Percentiles rank a stretch among this genome's conserved stretches.
phyloP scores from a whole-genome alignment of 2,888 invertebrate genomes.

The Netelia inedita region DNA sequence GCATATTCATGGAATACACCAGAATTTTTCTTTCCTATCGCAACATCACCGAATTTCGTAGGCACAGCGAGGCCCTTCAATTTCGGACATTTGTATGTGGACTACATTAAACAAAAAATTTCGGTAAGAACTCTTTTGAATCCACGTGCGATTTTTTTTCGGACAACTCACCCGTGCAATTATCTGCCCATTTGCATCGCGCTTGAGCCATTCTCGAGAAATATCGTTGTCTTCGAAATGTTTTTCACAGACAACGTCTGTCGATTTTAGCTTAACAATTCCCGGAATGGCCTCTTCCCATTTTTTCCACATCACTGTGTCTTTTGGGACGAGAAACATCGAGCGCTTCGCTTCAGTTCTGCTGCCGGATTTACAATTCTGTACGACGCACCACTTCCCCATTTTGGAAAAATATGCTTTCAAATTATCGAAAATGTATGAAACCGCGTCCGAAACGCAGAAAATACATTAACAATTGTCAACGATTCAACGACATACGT shows the following conservation, averaged over 20 bases:
- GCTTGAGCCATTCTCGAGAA: constrained; percentile 57
- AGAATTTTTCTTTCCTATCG: constrained; percentile 6
- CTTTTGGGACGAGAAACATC: constrained; percentile 38
- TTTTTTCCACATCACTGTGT: constrained; percentile 32
- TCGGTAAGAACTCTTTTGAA: constrained; percentile 12
- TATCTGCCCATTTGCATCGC: constrained; percentile 49
- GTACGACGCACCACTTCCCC: constrained; percentile 36
- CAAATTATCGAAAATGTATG: too few species aligned
- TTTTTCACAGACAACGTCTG: constrained; percentile 60
- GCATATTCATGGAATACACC: background rate
- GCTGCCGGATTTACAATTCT: constrained; percentile 32
- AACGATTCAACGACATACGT: too few species aligned
- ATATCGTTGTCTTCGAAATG: constrained; percentile 61
- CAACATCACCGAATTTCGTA: background rate
- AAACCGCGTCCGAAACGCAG: too few species aligned
- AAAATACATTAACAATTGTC: too few species aligned
- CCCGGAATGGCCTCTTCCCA: constrained; percentile 60
- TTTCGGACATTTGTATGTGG: constrained; percentile 5
- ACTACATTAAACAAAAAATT: background rate
- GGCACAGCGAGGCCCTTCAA: background rate
- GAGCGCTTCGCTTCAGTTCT: constrained; percentile 12
- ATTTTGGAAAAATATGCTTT: background rate
- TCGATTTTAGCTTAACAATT: constrained; percentile 29
- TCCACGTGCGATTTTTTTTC: constrained; percentile 1
- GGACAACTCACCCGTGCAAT: constrained; percentile 59